Evolutionary conservation across 23 tunicate species (phyloP), one percentile per base, ranked within the genome.

Genomic region (Oikopleura vanhoeffeni): DNA sequence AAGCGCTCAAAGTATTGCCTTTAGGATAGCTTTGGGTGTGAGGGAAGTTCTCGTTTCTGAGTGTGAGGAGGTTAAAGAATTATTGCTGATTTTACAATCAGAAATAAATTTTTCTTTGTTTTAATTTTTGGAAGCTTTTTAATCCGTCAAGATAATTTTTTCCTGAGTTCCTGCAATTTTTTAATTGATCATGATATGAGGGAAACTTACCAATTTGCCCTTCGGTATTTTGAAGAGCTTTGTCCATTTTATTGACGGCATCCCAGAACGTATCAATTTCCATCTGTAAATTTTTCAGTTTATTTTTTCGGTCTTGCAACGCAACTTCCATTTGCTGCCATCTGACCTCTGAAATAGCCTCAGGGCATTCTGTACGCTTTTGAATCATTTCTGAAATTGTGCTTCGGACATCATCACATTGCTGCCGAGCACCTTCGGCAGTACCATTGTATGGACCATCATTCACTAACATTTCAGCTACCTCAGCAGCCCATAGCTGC

Each of bases 171-270:
- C n/a, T n/a, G n/a, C n/a, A n/a, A n/a, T n/a, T n/a, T n/a, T n/a
- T n/a, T n/a, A n/a, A n/a, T n/a, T n/a, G n/a, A n/a, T n/a, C n/a
- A n/a, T n/a, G n/a, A n/a, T n/a, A n/a, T n/a, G n/a, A n/a, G n/a
- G n/a, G n/a, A n/a, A n/a, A n/a, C n/a, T n/a, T n/a, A n/a, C n/a
- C n/a, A 30, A 71, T 71, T 71, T 71, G 79, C 38, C 36, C 27
- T 30, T 71, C 79, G 35, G 4, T 13, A 13, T 71, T 18, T 13
- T 30, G 34, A 4, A 71, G 38, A 2, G 79, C 27, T 30, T 71
- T 71, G 79, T 71, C 79, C 79, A 71, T 71, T 71, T 71, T 71
- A 18, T 71, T 71, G 3, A 30, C 79, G 4, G 79, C 79, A 71
- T 71, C 79, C 79, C 79, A 71, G 38, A 71, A 71, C 3, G 79